Base-by-base conservation (phyloP, 2,888 invertebrate genomes). In the Lypha dubia region DNA sequence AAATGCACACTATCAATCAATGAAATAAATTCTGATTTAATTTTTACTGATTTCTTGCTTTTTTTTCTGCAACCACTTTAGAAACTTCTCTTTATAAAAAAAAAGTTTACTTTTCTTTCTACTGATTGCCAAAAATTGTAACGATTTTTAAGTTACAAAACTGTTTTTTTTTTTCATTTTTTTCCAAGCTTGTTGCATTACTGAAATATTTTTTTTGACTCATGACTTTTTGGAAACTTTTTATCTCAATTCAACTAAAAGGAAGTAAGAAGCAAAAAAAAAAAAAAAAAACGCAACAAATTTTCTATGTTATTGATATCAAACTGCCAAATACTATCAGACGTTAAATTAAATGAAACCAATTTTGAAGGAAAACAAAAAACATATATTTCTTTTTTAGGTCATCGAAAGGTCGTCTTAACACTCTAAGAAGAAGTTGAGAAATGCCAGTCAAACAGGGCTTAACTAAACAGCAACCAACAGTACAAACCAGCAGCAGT, bases 251-350 rank as follows among this genome's bases (percentile, higher is more conserved):
- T 70, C 11, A 63, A 32, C 22, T 13, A 46, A 35, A 35, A 58
- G 49, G 24, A 73, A 73, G 67, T 1, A 53, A 51, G 7, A 49
- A n/a, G 28, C 28, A 28, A 28, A 28, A 2, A 22, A 56, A 32
- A 73, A 51, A 56, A 73, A 77, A 67, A 68, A 73, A n/a, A n/a
- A n/a, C n/a, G n/a, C n/a, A 81, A 81, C 77, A 84, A 84, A 79
- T 84, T 84, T 84, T 81, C 81, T 84, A 84, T 84, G 84, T 84
- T 84, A 81, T 84, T 84, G 84, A 84, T 84, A 84, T 84, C 84
- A 84, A 82, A 84, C 84, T 84, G 84, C 84, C 84, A 84, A 81
- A 84, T 84, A 75, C 74, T 84, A 84, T 84, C 84, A 70, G 84
- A 84, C 84, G 77, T 84, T 84, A 84, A 84, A 84, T 84, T 84